Evolutionary conservation across 2,888 invertebrate species (phyloP).

Genomic region (Smittia aterrima): DNA sequence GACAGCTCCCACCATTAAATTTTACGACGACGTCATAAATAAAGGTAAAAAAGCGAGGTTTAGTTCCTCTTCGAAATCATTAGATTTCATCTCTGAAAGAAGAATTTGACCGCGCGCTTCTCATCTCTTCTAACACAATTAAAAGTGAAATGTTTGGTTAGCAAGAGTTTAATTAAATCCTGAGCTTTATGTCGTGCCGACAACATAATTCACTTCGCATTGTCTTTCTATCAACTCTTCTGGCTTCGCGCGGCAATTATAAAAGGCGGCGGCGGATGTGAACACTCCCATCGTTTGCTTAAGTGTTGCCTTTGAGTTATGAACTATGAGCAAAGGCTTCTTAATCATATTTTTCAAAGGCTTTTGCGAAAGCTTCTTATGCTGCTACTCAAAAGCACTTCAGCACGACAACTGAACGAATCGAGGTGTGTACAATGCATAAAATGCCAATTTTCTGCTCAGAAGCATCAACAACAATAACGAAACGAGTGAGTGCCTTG

Average conservation of each 20-base stretch:
- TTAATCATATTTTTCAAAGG: neutral
- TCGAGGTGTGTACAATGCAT: constrained; percentile 24
- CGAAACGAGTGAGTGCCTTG: neutral
- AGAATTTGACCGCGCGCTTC: neutral
- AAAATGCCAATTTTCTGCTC: constrained; percentile 30
- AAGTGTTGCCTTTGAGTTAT: too few species aligned
- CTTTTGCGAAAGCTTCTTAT: neutral
- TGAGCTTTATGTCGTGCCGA: too few species aligned
- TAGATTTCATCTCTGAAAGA: neutral
- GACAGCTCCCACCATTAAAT: constrained; percentile 25
- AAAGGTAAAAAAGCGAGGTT: constrained; percentile 30
- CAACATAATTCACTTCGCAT: too few species aligned
- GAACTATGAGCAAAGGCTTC: too few species aligned
- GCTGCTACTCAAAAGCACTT: neutral
- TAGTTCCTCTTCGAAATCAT: constrained; percentile 37
- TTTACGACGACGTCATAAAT: constrained; percentile 39
- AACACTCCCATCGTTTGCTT: too few species aligned
- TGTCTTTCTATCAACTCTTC: too few species aligned
- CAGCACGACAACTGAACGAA: neutral
- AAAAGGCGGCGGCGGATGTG: too few species aligned
- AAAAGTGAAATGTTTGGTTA: neutral
- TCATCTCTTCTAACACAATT: neutral
- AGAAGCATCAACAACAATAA: neutral
- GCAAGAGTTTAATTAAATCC: neutral
- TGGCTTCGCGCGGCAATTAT: too few species aligned